Evolutionary conservation across 2,888 invertebrate species (phyloP).

Genomic region (Aphrophora alni): DNA sequence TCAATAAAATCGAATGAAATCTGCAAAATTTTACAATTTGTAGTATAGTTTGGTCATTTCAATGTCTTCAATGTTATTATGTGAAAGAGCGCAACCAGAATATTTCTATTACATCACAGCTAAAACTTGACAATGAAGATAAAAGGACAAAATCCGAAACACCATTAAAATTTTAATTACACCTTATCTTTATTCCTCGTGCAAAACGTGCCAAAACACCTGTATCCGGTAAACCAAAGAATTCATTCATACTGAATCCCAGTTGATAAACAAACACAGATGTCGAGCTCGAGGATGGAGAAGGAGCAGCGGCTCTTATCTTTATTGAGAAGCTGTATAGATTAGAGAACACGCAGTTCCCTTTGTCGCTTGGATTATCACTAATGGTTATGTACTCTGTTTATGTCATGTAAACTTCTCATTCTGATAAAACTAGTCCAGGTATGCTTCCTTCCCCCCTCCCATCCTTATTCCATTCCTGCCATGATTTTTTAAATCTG

Average conservation of each 20-base stretch:
- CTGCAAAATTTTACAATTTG: no score
- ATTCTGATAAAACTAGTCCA: not conserved
- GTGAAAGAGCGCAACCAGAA: no score
- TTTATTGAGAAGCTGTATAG: slow-evolving; percentile 9
- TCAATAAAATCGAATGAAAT: no score
- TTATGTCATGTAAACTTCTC: not conserved
- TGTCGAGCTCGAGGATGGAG: not conserved
- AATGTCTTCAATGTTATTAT: no score
- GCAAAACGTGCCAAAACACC: not conserved
- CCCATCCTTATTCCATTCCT: not conserved
- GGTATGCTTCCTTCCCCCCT: not conserved
- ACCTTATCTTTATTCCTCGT: not conserved
- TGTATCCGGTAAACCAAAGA: not conserved
- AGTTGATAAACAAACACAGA: not conserved
- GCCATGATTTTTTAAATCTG: slow-evolving; percentile 6
- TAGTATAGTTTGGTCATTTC: no score
- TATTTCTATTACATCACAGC: no score
- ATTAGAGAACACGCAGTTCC: not conserved
- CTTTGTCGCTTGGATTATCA: slow-evolving; percentile 3
- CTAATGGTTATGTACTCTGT: slow-evolving; percentile 9
- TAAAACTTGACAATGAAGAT: no score
- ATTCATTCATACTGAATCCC: not conserved
- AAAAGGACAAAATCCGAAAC: no score
- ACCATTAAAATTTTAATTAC: no score
- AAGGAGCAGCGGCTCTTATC: not conserved